phyloP scores from a whole-genome alignment of 2,113 vertebrate genomes.

The Mesembrinibis cayennensis region DNA sequence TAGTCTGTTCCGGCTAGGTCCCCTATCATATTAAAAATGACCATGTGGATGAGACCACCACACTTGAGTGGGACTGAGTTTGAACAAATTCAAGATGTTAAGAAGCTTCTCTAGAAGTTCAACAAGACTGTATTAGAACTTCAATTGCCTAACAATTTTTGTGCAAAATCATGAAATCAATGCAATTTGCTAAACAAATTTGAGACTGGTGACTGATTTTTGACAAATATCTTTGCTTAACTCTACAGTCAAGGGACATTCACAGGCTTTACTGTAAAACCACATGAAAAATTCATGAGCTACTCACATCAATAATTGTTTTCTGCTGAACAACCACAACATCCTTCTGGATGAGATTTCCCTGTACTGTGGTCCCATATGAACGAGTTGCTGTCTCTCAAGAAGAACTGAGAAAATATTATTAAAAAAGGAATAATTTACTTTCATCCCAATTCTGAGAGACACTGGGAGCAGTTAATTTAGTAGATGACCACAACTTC shows the following conservation, averaged over 20 bases:
- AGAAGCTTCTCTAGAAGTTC: background rate
- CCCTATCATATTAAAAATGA: background rate
- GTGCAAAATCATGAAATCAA: background rate
- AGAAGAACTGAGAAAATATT: background rate
- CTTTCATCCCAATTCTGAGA: background rate
- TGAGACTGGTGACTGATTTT: background rate
- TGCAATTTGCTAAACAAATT: background rate
- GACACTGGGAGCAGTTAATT: background rate
- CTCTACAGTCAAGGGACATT: background rate
- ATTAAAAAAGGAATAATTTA: background rate
- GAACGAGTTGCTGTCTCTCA: background rate
- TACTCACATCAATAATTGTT: background rate
- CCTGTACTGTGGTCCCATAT: background rate
- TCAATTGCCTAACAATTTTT: background rate
- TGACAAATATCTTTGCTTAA: background rate
- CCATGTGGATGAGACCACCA: background rate
- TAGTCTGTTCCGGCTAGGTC: background rate
- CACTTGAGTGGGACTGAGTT: background rate
- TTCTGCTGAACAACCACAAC: conserved; percentile 1
- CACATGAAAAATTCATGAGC: background rate
- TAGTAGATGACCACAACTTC: background rate
- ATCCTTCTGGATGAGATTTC: background rate
- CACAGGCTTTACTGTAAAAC: conserved; percentile 1
- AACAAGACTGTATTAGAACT: background rate
- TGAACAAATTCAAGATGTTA: background rate